A percentile compares a stretch with the other conserved stretches of the same genome.
phyloP scores from a whole-genome alignment of 2,113 vertebrate species.

The Garra rufa region DNA sequence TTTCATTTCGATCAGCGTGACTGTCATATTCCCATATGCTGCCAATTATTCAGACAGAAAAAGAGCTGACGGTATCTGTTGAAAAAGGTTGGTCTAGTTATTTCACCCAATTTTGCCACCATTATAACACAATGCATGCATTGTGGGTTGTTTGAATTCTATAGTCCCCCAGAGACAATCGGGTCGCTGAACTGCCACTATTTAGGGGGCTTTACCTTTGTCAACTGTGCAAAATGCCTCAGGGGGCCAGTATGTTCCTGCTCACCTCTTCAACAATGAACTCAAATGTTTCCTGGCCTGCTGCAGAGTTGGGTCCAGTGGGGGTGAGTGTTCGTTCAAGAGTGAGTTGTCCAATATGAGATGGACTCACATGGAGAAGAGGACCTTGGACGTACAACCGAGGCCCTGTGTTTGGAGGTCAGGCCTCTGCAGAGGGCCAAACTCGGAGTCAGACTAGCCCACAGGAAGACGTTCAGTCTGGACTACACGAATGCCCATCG shows the following conservation, averaged over 20 bases:
- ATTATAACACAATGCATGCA: constrained; percentile 60
- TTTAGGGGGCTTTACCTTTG: constrained; percentile 87
- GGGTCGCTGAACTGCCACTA: constrained; percentile 82
- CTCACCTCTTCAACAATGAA: constrained; percentile 69
- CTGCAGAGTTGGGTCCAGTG: background rate
- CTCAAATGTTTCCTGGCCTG: constrained; percentile 52
- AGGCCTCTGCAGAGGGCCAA: constrained; percentile 60
- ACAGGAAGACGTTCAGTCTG: constrained; percentile 77
- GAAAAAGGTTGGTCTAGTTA: constrained; percentile 71
- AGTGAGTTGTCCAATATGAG: background rate
- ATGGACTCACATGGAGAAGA: constrained; percentile 52
- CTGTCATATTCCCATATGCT: constrained; percentile 13
- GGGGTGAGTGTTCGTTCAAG: background rate
- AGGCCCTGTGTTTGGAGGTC: constrained; percentile 75
- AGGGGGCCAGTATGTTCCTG: constrained; percentile 76
- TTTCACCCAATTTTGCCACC: constrained; percentile 69
- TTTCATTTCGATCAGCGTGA: background rate
- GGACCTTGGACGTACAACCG: constrained; percentile 70
- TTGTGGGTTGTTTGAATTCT: constrained; percentile 72
- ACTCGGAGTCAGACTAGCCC: constrained; percentile 47
- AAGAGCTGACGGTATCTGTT: constrained; percentile 71
- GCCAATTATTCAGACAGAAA: constrained; percentile 56
- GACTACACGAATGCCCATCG: constrained; percentile 70
- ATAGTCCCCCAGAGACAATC: constrained; percentile 82
- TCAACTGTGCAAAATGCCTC: constrained; percentile 83